These are phyloP conservation scores for Hydraecia micacea DNA, from an alignment of 2,888 invertebrate genomes.

Conservation along the genomic window DNA sequence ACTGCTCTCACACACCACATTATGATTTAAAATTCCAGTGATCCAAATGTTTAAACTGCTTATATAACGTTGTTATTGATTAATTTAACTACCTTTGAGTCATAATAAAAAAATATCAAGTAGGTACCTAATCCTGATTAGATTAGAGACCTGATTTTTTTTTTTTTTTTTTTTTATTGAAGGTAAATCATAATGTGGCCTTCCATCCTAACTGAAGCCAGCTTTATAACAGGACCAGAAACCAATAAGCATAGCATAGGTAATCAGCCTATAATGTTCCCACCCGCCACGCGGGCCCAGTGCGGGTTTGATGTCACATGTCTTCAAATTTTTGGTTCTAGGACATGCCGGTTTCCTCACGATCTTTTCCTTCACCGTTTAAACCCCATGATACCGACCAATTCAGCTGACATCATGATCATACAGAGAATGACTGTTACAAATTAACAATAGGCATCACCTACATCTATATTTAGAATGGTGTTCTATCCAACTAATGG, in stretches of 20 bases:
- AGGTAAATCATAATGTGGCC: no score
- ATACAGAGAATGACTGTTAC: neutral
- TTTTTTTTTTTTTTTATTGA: no score
- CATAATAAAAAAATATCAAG: no score
- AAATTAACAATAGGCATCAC: constrained; percentile 13
- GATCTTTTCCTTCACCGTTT: neutral
- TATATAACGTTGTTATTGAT: neutral
- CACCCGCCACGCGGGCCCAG: neutral
- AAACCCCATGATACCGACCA: neutral
- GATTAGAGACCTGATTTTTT: no score
- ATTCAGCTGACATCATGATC: constrained; percentile 27
- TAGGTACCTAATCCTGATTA: no score
- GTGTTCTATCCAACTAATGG: constrained; percentile 57
- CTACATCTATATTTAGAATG: constrained; percentile 21
- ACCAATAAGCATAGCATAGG: neutral
- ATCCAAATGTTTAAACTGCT: neutral
- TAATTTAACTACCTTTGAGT: neutral
- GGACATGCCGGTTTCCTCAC: neutral
- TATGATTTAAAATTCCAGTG: neutral
- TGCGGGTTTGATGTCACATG: neutral
- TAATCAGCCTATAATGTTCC: neutral
- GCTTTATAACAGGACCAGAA: neutral
- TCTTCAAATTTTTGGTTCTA: neutral
- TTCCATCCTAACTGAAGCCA: no score
- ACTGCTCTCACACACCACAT: neutral